phyloP scores from a whole-genome alignment of 1,140 invertebrate genomes.

The Ephestia elutella region DNA sequence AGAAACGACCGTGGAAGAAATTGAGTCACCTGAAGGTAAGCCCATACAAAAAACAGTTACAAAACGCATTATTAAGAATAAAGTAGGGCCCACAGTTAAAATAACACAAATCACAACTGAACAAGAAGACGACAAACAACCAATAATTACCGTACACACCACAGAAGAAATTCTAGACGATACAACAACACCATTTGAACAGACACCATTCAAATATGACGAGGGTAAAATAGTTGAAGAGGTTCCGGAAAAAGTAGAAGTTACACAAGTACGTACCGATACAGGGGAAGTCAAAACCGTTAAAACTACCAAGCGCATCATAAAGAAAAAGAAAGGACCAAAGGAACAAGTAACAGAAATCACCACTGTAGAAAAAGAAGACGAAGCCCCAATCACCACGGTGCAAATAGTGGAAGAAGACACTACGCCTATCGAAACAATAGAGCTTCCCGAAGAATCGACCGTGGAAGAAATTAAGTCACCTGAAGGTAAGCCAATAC shows the following conservation, averaged over 20 bases:
- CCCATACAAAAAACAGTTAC: conserved; percentile 45
- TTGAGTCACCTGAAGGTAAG: conserved; percentile 37
- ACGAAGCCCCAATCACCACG: conserved; percentile 28
- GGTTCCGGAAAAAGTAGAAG: conserved; percentile 51
- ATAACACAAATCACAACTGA: conserved; percentile 52
- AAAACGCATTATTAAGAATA: conserved; percentile 40
- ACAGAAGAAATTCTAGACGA: conserved; percentile 34
- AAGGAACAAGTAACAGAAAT: conserved; percentile 69
- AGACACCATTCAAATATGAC: conserved; percentile 25
- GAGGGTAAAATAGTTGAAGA: conserved; percentile 34
- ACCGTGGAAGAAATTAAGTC: background rate
- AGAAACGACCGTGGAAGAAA: conserved; percentile 19
- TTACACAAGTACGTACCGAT: conserved; percentile 43
- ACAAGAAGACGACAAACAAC: conserved; percentile 26
- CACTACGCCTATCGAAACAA: conserved; percentile 11
- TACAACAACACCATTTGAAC: conserved; percentile 17
- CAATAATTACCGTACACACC: conserved; percentile 13
- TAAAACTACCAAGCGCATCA: conserved; percentile 50
- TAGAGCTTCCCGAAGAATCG: conserved; percentile 36
- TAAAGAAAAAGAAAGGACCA: conserved; percentile 54
- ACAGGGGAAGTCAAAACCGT: conserved; percentile 52
- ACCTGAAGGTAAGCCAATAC: too few species aligned
- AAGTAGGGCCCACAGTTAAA: conserved; percentile 43
- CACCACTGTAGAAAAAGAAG: conserved; percentile 70
- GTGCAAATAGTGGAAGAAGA: conserved; percentile 29